Percentiles rank a stretch among this genome's conserved stretches.
Conservation (phyloP, 2,888 invertebrate species). For the Drosophila maculinotata region DNA sequence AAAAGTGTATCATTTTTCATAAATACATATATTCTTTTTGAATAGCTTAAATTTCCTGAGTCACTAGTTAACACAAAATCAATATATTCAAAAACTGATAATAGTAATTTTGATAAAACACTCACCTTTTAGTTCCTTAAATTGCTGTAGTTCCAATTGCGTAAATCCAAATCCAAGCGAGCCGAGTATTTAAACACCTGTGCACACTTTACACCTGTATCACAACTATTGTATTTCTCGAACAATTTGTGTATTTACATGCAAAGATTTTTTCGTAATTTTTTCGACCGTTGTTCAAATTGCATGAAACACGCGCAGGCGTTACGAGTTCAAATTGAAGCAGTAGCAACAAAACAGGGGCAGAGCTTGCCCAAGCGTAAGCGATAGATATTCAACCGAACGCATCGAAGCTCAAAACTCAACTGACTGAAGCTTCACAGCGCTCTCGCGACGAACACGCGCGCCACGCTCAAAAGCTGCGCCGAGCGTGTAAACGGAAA, state of each 20-base stretch:
- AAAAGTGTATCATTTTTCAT: neutral
- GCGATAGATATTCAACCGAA: conserved; percentile 68
- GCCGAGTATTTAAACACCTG: conserved; percentile 21
- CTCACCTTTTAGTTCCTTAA: conserved; percentile 34
- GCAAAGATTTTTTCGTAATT: conserved; percentile 1
- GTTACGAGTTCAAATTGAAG: conserved; percentile 52
- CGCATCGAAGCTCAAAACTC: conserved; percentile 79
- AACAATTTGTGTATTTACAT: conserved; percentile 7
- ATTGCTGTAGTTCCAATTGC: conserved; percentile 9
- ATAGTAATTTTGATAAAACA: neutral
- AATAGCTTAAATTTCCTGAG: no score
- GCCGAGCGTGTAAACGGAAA: conserved; percentile 4
- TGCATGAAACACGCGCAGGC: conserved; percentile 59
- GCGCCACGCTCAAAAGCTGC: conserved; percentile 53
- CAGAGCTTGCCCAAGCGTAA: conserved; percentile 35
- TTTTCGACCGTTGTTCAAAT: conserved; percentile 8
- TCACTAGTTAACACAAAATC: no score
- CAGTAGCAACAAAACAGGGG: conserved; percentile 2
- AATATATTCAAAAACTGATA: no score
- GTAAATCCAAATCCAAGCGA: conserved; percentile 31
- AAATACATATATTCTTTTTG: no score
- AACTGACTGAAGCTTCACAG: conserved; percentile 56
- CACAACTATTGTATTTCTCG: conserved; percentile 21
- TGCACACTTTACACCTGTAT: conserved; percentile 23
- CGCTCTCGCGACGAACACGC: conserved; percentile 11